phyloP scores from a whole-genome alignment of 2,113 vertebrate genomes.

The Clinocottus analis region DNA sequence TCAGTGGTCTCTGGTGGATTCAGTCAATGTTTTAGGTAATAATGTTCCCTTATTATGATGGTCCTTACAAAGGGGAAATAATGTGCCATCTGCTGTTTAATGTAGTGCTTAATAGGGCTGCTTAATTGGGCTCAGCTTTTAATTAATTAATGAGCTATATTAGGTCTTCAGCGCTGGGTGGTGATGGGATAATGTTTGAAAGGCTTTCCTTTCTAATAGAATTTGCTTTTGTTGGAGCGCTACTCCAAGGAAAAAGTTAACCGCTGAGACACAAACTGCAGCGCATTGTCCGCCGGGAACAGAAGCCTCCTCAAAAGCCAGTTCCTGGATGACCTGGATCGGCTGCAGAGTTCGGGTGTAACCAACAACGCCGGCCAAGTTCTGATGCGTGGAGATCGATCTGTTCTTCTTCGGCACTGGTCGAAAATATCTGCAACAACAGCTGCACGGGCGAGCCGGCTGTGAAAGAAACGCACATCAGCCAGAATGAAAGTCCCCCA shows the following conservation, averaged over 20 bases:
- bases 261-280: not conserved
- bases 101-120: constrained; percentile 82
- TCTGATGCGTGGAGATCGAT: constrained; percentile 39
- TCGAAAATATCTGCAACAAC: constrained; percentile 39
- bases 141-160: constrained; percentile 83
- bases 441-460: constrained; percentile 49
- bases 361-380: constrained; percentile 31
- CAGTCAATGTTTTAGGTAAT: constrained; percentile 74
- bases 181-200: constrained; percentile 63
- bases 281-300: constrained; percentile 8
- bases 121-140: constrained; percentile 83
- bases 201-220: constrained; percentile 45
- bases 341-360: constrained; percentile 47
- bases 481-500: constrained; percentile 34
- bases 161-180: constrained; percentile 66
- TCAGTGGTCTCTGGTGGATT: constrained; percentile 60
- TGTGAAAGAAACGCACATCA: constrained; percentile 33
- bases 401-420: constrained; percentile 4
- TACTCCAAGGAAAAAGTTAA: constrained; percentile 9
- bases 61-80: constrained; percentile 75
- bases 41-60: constrained; percentile 76
- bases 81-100: constrained; percentile 82
- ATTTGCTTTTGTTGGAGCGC: constrained; percentile 24
- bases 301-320: constrained; percentile 23
- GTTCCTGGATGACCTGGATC: constrained; percentile 40